Conservation (phyloP, 2,113 vertebrate species). For the Eupsittula cactorum region DNA sequence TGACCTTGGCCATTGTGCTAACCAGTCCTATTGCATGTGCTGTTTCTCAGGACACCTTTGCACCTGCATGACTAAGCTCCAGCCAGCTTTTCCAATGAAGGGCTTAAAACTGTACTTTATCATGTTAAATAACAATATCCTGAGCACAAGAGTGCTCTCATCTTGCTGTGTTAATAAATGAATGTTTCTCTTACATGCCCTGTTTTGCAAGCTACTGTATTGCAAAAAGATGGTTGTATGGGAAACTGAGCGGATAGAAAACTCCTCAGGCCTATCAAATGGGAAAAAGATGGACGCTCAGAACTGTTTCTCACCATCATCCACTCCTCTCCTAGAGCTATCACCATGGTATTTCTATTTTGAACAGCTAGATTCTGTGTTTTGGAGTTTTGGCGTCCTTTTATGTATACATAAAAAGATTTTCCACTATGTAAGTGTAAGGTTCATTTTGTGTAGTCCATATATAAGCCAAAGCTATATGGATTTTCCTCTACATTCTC, state of each 20-base stretch:
- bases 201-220: neutral
- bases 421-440: neutral
- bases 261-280: neutral
- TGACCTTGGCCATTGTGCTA: constrained; percentile 53
- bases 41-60: constrained; percentile 50
- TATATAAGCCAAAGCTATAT: neutral
- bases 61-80: constrained; percentile 10
- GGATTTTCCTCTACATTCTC: neutral
- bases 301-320: neutral
- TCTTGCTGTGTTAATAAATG: constrained; percentile 14
- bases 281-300: neutral
- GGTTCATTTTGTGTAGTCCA: neutral
- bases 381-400: neutral
- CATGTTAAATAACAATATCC: neutral
- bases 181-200: neutral
- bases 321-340: neutral
- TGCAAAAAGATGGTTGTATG: neutral
- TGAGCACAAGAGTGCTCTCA: neutral
- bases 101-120: neutral
- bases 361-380: neutral
- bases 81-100: constrained; percentile 14
- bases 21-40: neutral
- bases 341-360: neutral
- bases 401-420: neutral
- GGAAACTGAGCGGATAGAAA: neutral